Percentiles rank a stretch among this genome's conserved stretches.
These are phyloP conservation scores for Aphelenchoides avenae DNA, from an alignment of 1,140 invertebrate species.

Conservation along the genomic window DNA sequence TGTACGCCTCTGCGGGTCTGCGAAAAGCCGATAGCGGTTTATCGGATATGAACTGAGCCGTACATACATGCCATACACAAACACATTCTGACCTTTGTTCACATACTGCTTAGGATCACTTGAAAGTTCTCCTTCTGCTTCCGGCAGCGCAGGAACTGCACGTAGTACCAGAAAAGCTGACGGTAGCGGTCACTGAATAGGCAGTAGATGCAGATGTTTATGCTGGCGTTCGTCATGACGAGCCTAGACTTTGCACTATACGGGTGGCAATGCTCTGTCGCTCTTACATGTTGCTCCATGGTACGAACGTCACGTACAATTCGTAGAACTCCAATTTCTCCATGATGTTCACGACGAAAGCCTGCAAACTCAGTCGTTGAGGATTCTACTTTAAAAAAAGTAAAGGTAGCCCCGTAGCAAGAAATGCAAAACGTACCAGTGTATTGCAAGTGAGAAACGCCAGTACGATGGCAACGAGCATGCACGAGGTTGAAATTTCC, in stretches of 20 bases:
- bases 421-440: slow-evolving; percentile 29
- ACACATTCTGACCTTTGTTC: too few relatives aligned
- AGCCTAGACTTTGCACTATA: slow-evolving; percentile 11
- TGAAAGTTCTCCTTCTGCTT: too few relatives aligned
- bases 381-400: not conserved
- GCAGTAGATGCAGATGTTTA: slow-evolving; percentile 59
- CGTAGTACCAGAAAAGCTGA: slow-evolving; percentile 47
- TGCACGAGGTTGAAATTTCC: slow-evolving; percentile 51
- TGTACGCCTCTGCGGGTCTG: too few relatives aligned
- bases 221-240: slow-evolving; percentile 52
- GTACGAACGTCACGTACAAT: slow-evolving; percentile 49
- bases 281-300: slow-evolving; percentile 53
- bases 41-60: too few relatives aligned
- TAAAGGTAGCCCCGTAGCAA: not conserved
- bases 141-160: too few relatives aligned
- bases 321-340: slow-evolving; percentile 43
- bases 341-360: slow-evolving; percentile 56
- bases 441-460: slow-evolving; percentile 51
- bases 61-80: too few relatives aligned
- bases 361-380: slow-evolving; percentile 47
- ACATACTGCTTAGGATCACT: too few relatives aligned
- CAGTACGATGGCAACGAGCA: slow-evolving; percentile 53
- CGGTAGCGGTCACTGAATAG: slow-evolving; percentile 56
- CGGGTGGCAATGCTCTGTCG: slow-evolving; percentile 6
- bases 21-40: too few relatives aligned